phyloP scores from a whole-genome alignment of 2,888 invertebrate genomes.

The Timema podura region DNA sequence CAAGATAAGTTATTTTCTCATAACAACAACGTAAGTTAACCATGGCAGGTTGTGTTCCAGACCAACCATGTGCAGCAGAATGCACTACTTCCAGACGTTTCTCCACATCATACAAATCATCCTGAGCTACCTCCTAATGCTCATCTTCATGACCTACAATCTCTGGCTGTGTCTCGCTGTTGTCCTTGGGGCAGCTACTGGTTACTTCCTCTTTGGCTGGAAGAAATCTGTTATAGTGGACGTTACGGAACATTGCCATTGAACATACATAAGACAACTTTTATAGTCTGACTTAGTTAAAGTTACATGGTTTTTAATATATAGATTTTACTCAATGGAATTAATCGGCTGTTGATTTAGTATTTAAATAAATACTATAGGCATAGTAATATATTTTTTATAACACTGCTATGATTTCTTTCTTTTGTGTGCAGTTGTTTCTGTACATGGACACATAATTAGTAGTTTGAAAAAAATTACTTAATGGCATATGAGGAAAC shows the following conservation, averaged over 20 bases:
- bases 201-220: slow-evolving; percentile 95
- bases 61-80: slow-evolving; percentile 76
- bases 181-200: slow-evolving; percentile 81
- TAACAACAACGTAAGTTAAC: too few species aligned
- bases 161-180: slow-evolving; percentile 89
- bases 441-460: too few species aligned
- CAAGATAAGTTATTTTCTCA: too few species aligned
- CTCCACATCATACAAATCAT: slow-evolving; percentile 87
- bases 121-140: slow-evolving; percentile 89
- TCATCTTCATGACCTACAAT: slow-evolving; percentile 97
- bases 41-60: slow-evolving; percentile 50
- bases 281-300: slow-evolving; percentile 11
- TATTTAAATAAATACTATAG: background rate
- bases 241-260: slow-evolving; percentile 94
- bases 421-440: too few species aligned
- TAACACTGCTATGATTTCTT: too few species aligned
- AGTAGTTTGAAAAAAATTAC: too few species aligned
- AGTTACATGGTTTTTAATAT: background rate
- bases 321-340: background rate
- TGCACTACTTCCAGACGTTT: slow-evolving; percentile 81
- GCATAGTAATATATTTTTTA: too few species aligned
- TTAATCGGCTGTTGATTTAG: background rate
- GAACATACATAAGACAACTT: slow-evolving; percentile 39
- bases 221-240: slow-evolving; percentile 90
- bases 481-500: too few species aligned